These are phyloP conservation scores for Crypturellus undulatus DNA, from an alignment of 2,113 vertebrate species.

Conservation along the genomic window DNA sequence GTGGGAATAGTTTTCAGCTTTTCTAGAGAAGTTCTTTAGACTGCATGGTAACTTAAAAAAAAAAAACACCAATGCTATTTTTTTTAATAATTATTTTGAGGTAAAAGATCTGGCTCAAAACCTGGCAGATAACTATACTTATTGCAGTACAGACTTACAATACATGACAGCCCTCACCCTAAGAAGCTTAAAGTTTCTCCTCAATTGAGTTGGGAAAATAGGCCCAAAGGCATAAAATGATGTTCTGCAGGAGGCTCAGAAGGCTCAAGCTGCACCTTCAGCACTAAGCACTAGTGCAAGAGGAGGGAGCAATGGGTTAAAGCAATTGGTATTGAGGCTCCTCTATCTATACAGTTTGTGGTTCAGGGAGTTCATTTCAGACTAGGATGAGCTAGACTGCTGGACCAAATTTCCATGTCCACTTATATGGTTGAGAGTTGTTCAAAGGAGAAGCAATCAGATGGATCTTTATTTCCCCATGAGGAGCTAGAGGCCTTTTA, in stretches of 20 bases:
- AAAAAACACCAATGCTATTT: not conserved
- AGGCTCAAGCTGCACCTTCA: not conserved
- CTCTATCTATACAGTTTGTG: not conserved
- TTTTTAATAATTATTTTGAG: not conserved
- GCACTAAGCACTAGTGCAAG: not conserved
- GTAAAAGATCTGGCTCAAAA: not conserved
- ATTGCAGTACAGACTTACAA: not conserved
- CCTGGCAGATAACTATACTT: not conserved
- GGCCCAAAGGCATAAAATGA: not conserved
- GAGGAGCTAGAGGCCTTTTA: not conserved
- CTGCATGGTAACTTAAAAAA: not conserved
- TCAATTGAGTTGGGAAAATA: not conserved
- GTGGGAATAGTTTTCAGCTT: not conserved
- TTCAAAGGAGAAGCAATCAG: not conserved
- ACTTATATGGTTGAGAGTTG: not conserved
- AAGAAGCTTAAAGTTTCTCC: not conserved
- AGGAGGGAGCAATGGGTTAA: not conserved
- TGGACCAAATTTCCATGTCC: rapidly evolving
- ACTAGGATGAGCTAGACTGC: not conserved
- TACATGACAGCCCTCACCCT: not conserved
- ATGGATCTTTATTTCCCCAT: rapidly evolving
- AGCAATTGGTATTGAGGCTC: not conserved
- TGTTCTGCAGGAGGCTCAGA: rapidly evolving
- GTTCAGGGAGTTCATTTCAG: not conserved
- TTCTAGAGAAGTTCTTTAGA: not conserved